Conservation (phyloP, 2,797 vertebrate genomes). For the Phylloscopus collybita region DNA sequence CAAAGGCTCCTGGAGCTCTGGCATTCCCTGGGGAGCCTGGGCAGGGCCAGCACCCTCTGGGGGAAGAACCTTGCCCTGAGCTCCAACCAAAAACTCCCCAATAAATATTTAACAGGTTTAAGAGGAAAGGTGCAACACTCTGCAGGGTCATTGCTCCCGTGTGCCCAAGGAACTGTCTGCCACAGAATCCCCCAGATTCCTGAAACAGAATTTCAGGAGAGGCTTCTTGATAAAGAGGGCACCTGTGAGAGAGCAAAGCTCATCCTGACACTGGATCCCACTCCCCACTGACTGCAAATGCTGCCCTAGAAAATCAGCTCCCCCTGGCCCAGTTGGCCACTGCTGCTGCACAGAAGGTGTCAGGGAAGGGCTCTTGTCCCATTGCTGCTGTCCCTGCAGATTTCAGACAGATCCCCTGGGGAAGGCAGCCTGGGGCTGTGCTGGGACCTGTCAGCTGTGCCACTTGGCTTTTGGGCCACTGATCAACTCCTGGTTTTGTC, state of each 20-base stretch:
- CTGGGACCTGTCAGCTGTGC: background rate
- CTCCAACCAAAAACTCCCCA: background rate
- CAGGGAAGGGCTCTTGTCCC: background rate
- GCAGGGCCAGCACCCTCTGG: background rate
- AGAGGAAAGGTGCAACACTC: background rate
- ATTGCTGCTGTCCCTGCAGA: background rate
- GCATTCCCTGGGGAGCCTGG: background rate
- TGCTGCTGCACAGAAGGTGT: accelerated
- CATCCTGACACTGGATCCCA: background rate
- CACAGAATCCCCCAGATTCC: background rate
- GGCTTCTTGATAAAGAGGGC: background rate
- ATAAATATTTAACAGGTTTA: background rate
- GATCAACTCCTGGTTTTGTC: background rate
- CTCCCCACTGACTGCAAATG: background rate
- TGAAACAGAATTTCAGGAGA: background rate
- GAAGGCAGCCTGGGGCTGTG: background rate
- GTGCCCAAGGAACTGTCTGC: accelerated
- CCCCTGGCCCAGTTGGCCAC: background rate
- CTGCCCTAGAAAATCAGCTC: background rate
- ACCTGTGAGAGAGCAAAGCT: background rate
- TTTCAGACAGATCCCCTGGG: background rate
- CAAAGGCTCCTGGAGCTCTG: background rate
- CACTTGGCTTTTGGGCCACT: background rate
- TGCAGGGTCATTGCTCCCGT: background rate
- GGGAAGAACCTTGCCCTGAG: background rate